phyloP scores from a whole-genome alignment of 2,797 vertebrate genomes.

The Chelon auratus region DNA sequence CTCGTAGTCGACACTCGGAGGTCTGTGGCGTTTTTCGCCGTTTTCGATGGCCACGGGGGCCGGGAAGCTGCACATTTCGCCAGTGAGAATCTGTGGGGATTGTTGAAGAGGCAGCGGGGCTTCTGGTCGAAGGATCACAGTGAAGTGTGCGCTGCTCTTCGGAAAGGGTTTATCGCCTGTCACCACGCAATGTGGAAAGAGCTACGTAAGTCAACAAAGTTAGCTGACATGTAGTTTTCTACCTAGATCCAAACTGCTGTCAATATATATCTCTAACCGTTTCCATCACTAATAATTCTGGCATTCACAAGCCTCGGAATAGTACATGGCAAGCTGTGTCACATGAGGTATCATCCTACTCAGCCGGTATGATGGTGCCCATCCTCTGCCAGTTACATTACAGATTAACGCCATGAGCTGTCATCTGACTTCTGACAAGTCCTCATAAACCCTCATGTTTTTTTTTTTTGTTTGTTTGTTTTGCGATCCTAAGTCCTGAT shows the following conservation, averaged over 20 bases:
- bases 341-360: slow-evolving; percentile 26
- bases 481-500: too few species aligned
- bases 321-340: slow-evolving; percentile 12
- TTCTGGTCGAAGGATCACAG: slow-evolving; percentile 90
- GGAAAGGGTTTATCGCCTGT: slow-evolving; percentile 95
- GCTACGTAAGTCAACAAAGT: slow-evolving; percentile 89
- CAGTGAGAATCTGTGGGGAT: slow-evolving; percentile 89
- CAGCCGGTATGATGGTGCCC: slow-evolving; percentile 17
- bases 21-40: slow-evolving; percentile 93
- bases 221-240: background rate
- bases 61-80: slow-evolving; percentile 93
- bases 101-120: slow-evolving; percentile 90
- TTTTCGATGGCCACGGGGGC: slow-evolving; percentile 96
- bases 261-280: background rate
- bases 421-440: slow-evolving; percentile 22
- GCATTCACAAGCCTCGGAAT: background rate
- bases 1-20: slow-evolving; percentile 67
- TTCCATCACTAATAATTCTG: background rate
- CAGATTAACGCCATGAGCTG: background rate
- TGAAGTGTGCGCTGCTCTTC: slow-evolving; percentile 94
- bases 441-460: too few species aligned
- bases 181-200: slow-evolving; percentile 99
- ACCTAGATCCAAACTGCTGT: background rate
- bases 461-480: too few species aligned
- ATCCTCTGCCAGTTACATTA: slow-evolving; percentile 5